Conservation (phyloP, 2,797 vertebrate species). For the Peromyscus eremicus region DNA sequence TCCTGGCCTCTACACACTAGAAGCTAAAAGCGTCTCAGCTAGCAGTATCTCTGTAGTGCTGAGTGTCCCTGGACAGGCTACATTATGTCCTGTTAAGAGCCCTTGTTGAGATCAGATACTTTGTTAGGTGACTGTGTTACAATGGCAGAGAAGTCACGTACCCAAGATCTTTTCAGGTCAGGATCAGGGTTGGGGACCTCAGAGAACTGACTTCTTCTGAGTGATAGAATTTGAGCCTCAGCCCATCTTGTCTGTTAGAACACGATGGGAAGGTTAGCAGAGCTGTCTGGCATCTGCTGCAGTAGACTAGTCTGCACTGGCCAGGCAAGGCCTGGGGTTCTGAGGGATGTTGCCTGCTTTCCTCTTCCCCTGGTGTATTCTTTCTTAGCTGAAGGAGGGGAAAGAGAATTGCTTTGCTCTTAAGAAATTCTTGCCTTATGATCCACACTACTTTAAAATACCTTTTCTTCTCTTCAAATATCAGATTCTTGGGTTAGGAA, state of each 20-base stretch:
- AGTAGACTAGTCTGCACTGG: not conserved
- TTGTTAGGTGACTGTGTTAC: not conserved
- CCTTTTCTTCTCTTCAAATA: slow-evolving; percentile 4
- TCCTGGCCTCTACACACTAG: not conserved
- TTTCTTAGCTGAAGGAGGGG: not conserved
- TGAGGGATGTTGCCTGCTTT: not conserved
- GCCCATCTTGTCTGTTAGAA: not conserved
- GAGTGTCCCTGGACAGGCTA: not conserved
- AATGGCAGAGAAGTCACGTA: not conserved
- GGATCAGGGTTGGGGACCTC: not conserved
- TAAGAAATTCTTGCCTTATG: not conserved
- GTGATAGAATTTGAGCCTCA: not conserved
- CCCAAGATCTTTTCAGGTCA: not conserved
- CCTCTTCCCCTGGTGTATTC: not conserved
- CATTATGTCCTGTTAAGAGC: not conserved
- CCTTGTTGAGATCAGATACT: not conserved
- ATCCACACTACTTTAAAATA: slow-evolving; percentile 3
- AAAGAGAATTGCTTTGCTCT: slow-evolving; percentile 33
- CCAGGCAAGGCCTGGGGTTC: not conserved
- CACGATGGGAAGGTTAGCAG: not conserved
- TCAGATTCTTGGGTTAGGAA: not conserved
- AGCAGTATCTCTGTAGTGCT: not conserved
- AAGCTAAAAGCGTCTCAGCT: not conserved
- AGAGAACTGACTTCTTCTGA: not conserved
- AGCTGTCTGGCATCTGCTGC: not conserved